Evolutionary conservation across 2,797 vertebrate species (phyloP).

Genomic region (Tauraco hartlaubi): DNA sequence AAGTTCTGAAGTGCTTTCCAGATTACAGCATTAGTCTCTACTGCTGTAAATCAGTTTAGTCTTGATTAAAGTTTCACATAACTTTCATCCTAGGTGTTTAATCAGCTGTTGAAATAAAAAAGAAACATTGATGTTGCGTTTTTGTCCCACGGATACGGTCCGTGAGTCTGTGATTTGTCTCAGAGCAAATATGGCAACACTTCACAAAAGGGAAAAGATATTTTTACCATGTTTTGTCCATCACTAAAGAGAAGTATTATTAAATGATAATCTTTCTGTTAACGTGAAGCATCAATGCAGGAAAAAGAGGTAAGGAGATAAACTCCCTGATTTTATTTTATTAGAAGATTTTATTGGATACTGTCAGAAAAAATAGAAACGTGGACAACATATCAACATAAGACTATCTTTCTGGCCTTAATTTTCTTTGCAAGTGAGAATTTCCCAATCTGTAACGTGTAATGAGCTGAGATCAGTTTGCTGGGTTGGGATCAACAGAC

Average conservation of each 20-base stretch:
- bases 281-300: not conserved
- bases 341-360: not conserved
- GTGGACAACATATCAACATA: not conserved
- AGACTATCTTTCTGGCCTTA: not conserved
- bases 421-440: not conserved
- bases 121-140: not conserved
- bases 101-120: not conserved
- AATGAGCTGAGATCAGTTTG: not conserved
- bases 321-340: not conserved
- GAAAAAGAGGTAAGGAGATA: not conserved
- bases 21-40: not conserved
- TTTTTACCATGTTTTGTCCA: not conserved
- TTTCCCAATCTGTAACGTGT: not conserved
- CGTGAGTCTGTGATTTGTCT: not conserved
- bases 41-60: not conserved
- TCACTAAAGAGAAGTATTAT: not conserved
- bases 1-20: not conserved
- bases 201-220: not conserved
- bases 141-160: not conserved
- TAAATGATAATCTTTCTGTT: not conserved
- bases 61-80: not conserved
- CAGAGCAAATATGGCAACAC: not conserved
- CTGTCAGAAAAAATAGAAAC: accelerated
- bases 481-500: not conserved
- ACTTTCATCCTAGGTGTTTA: not conserved